phyloP scores from a whole-genome alignment of 2,888 invertebrate species.

The Cordilura impudica region DNA sequence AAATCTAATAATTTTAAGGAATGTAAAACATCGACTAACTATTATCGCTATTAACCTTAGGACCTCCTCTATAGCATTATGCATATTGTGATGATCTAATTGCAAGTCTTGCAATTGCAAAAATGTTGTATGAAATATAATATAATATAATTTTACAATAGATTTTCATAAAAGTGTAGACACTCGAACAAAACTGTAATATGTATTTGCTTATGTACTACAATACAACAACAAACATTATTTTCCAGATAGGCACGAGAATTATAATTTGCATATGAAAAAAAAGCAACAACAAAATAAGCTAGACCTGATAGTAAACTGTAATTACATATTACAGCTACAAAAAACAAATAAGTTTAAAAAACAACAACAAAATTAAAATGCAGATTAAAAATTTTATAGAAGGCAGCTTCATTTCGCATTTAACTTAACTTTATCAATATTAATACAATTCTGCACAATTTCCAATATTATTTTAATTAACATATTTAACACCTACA shows the following conservation, averaged over 20 bases:
- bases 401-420: background rate
- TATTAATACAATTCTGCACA: too few species aligned
- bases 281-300: slow-evolving; percentile 15
- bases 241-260: slow-evolving; percentile 49
- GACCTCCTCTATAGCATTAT: slow-evolving; percentile 47
- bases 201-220: background rate
- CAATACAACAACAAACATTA: slow-evolving; percentile 14
- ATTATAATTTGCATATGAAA: slow-evolving; percentile 51
- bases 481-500: too few species aligned
- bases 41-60: slow-evolving; percentile 53
- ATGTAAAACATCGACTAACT: slow-evolving; percentile 28
- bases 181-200: background rate
- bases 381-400: background rate
- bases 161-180: background rate
- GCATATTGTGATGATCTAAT: slow-evolving; percentile 54
- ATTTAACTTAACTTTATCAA: background rate
- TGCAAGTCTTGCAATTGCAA: slow-evolving; percentile 37
- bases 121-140: background rate
- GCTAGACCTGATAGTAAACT: slow-evolving; percentile 48
- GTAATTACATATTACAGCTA: slow-evolving; percentile 38
- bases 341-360: slow-evolving; percentile 3
- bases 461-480: too few species aligned
- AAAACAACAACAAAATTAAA: slow-evolving; percentile 1
- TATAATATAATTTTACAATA: background rate
- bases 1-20: background rate